A percentile compares a stretch with the other conserved stretches of the same genome.
Evolutionary conservation across 1,140 invertebrate genomes (phyloP).

Genomic region (Lasioglossum baleicum): DNA sequence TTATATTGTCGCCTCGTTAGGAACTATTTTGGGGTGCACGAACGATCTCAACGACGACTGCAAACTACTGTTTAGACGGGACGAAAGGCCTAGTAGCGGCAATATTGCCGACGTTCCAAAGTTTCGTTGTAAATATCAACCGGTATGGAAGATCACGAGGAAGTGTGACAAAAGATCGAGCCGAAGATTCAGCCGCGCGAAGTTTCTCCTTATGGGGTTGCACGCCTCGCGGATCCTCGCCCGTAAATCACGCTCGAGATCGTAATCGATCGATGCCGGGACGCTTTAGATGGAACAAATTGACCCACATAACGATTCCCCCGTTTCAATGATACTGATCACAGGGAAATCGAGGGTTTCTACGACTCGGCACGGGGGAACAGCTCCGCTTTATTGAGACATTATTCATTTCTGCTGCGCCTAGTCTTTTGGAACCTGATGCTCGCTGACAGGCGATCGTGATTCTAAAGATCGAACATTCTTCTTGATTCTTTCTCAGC

Average conservation of each 20-base stretch:
- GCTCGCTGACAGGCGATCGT: neutral
- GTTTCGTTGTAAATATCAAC: constrained; percentile 26
- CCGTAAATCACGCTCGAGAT: constrained; percentile 56
- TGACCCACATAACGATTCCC: constrained; percentile 54
- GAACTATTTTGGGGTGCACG: neutral
- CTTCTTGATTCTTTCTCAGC: neutral
- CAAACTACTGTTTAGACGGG: constrained; percentile 4
- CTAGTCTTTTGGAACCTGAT: neutral
- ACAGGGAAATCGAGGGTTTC: constrained; percentile 15
- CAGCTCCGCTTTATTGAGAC: constrained; percentile 14
- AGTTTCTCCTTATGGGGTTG: constrained; percentile 48
- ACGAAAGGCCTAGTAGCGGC: constrained; percentile 1
- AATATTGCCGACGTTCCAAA: neutral
- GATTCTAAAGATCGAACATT: neutral
- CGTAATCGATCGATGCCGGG: constrained; percentile 52
- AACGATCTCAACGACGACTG: neutral
- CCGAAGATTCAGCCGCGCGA: neutral
- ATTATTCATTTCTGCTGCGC: constrained; percentile 3
- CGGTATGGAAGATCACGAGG: neutral
- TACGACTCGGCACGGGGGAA: neutral
- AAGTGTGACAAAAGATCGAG: constrained; percentile 53
- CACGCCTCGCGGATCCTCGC: constrained; percentile 23
- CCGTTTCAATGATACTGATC: constrained; percentile 32
- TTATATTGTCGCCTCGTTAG: neutral
- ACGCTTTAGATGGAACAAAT: constrained; percentile 47